Conservation (phyloP, 2,888 invertebrate genomes). For the Criorhina ranunculi region DNA sequence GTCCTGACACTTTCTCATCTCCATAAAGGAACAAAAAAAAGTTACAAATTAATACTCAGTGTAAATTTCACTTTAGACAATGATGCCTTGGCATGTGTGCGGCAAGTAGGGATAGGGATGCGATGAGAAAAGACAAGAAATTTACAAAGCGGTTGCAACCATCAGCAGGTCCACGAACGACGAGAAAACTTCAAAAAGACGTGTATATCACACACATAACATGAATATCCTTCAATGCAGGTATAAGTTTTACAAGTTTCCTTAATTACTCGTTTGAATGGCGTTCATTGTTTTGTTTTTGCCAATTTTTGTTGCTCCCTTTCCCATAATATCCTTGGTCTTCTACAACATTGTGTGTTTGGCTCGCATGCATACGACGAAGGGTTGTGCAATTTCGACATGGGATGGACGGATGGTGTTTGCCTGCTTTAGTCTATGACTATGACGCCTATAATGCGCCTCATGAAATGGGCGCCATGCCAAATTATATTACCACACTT, state of each 20-base stretch:
- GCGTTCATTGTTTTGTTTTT: slow-evolving; percentile 61
- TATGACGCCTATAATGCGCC: slow-evolving; percentile 24
- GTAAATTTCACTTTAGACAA: slow-evolving; percentile 50
- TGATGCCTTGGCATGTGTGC: slow-evolving; percentile 16
- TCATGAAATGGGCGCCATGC: slow-evolving; percentile 46
- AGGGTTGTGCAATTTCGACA: slow-evolving; percentile 11
- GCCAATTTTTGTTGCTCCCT: slow-evolving; percentile 11
- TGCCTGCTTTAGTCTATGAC: background rate
- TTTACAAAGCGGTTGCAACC: slow-evolving; percentile 14
- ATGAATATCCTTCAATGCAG: slow-evolving; percentile 59
- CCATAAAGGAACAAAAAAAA: slow-evolving; percentile 34
- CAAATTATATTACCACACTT: slow-evolving; percentile 52
- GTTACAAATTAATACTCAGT: slow-evolving; percentile 60
- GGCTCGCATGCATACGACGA: slow-evolving; percentile 11
- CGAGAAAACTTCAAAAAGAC: slow-evolving; percentile 30
- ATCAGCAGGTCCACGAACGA: slow-evolving; percentile 3
- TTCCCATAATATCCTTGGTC: slow-evolving; percentile 2
- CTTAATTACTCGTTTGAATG: slow-evolving; percentile 77
- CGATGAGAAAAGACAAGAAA: background rate
- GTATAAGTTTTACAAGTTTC: slow-evolving; percentile 76
- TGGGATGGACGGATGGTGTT: background rate
- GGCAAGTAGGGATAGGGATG: no score
- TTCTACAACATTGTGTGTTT: background rate
- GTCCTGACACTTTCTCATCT: slow-evolving; percentile 19
- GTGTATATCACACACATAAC: slow-evolving; percentile 11